Conservation (phyloP, 1,140 invertebrate genomes). For the Penaeus japonicus region DNA sequence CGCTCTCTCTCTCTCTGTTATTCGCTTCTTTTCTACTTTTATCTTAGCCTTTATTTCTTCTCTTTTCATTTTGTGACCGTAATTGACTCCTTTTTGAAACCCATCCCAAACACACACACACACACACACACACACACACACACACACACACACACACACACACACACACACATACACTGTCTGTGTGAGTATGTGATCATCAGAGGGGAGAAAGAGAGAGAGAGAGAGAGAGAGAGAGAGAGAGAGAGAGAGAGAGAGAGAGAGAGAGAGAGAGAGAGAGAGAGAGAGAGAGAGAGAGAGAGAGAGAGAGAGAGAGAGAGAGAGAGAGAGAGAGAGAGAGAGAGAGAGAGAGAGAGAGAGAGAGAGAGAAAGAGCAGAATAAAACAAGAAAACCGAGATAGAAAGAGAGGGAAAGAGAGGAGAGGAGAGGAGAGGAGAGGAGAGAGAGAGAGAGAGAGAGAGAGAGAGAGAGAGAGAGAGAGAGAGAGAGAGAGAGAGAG, state of each 20-base stretch:
- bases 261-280: neutral
- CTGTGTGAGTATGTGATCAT: neutral
- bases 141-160: neutral
- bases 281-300: neutral
- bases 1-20: too few species aligned
- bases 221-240: neutral
- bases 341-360: neutral
- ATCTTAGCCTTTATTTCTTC: too few species aligned
- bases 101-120: too few species aligned
- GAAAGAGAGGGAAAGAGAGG: neutral
- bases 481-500: neutral
- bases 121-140: neutral
- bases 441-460: neutral
- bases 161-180: conserved; percentile 11
- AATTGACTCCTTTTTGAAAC: too few species aligned
- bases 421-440: neutral
- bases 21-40: too few species aligned
- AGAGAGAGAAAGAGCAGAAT: neutral
- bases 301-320: neutral
- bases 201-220: neutral
- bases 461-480: neutral
- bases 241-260: too few species aligned
- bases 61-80: too few species aligned
- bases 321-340: neutral
- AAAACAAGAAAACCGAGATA: neutral